Evolutionary conservation across 2,888 invertebrate species (phyloP).

Genomic region (Euplexia lucipara): DNA sequence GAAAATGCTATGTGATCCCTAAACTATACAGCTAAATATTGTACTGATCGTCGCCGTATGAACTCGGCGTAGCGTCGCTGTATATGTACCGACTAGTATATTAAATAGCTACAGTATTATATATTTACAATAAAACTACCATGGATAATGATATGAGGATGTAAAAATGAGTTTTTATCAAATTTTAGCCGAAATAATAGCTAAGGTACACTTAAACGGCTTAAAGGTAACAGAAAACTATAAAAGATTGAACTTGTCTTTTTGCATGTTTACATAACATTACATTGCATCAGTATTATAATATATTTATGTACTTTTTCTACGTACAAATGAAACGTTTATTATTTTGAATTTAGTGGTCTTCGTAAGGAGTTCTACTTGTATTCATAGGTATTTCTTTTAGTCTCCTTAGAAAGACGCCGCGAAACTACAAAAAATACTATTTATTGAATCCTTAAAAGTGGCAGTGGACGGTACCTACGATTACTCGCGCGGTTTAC

Average conservation of each 20-base stretch:
- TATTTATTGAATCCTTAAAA: constrained; percentile 51
- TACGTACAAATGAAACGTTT: constrained; percentile 44
- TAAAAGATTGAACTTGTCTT: constrained; percentile 37
- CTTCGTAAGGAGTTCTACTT: constrained; percentile 37
- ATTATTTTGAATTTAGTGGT: constrained; percentile 35
- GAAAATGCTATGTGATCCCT: too few species aligned
- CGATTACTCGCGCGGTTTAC: constrained; percentile 53
- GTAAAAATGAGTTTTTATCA: constrained; percentile 65
- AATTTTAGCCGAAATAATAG: constrained; percentile 54
- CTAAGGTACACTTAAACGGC: constrained; percentile 46
- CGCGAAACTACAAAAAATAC: constrained; percentile 52
- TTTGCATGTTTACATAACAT: constrained; percentile 40
- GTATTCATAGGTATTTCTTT: constrained; percentile 13
- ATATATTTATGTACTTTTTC: constrained; percentile 26
- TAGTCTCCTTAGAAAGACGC: constrained; percentile 47
- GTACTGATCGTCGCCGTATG: too few species aligned
- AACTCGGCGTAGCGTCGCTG: constrained; percentile 39
- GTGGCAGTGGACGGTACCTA: constrained; percentile 69
- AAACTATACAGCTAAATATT: too few species aligned
- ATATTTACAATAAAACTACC: constrained; percentile 77
- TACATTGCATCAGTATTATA: constrained; percentile 34
- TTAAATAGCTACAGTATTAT: constrained; percentile 73
- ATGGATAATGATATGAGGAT: constrained; percentile 75
- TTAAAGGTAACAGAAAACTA: constrained; percentile 43
- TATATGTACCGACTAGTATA: constrained; percentile 71